These are phyloP conservation scores for Platerodrilus igneus DNA, from an alignment of 2,888 invertebrate species.

Conservation along the genomic window DNA sequence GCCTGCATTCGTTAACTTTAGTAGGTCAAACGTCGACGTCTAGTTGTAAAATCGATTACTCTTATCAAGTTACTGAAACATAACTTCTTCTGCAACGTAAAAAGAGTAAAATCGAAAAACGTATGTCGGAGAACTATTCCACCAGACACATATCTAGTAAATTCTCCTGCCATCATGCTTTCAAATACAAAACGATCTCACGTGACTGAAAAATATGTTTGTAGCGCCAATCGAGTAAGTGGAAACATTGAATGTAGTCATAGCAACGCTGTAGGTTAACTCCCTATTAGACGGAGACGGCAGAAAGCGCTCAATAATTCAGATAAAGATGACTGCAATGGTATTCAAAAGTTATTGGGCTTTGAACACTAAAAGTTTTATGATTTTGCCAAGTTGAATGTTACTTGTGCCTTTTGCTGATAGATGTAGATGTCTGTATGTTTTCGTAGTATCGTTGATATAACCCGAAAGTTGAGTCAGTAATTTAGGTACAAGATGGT, in stretches of 20 bases:
- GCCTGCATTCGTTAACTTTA: no score
- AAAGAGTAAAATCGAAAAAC: no score
- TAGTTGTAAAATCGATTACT: no score
- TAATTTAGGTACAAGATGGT: no score
- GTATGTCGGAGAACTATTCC: no score
- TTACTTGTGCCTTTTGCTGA: slow-evolving; percentile 46
- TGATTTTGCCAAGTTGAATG: slow-evolving; percentile 45
- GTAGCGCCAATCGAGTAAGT: slow-evolving; percentile 38
- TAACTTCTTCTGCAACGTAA: no score
- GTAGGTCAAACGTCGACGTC: no score
- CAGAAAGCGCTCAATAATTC: slow-evolving; percentile 14
- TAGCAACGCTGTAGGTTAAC: slow-evolving; percentile 43
- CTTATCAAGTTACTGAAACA: no score
- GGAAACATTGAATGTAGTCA: slow-evolving; percentile 43
- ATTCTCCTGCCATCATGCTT: slow-evolving; percentile 43
- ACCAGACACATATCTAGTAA: no score
- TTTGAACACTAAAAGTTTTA: slow-evolving; percentile 49
- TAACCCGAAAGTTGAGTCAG: slow-evolving; percentile 22
- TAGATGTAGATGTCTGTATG: slow-evolving; percentile 50
- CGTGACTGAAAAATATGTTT: slow-evolving; percentile 40
- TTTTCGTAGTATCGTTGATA: slow-evolving; percentile 22
- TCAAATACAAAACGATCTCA: slow-evolving; percentile 37
- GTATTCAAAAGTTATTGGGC: slow-evolving; percentile 46
- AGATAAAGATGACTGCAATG: slow-evolving; percentile 34
- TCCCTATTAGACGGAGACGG: slow-evolving; percentile 35